Percentiles rank a stretch among this genome's conserved stretches.
Evolutionary conservation across 1,140 invertebrate species (phyloP).

Genomic region (Caerostris extrusa): DNA sequence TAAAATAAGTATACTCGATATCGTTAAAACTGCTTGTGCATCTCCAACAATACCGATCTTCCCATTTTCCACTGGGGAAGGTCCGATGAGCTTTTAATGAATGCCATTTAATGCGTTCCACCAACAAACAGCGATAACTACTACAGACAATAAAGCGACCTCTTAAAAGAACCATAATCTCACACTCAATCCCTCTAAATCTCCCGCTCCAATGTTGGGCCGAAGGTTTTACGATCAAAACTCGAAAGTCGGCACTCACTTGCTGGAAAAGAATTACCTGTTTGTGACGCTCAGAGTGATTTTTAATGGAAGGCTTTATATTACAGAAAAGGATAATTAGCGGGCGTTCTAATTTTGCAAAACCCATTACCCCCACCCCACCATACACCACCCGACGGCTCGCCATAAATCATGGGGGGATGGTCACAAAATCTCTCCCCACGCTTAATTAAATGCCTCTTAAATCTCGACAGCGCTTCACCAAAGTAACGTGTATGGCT

Average conservation of each 20-base stretch:
- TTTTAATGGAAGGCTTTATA: conserved; percentile 66
- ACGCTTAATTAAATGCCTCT: conserved; percentile 71
- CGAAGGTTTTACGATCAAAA: conserved; percentile 13
- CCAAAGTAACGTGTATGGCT: conserved; percentile 4
- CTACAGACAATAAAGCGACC: conserved; percentile 18
- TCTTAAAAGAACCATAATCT: conserved; percentile 50
- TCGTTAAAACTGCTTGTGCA: neutral
- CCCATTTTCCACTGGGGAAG: neutral
- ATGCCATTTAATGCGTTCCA: neutral
- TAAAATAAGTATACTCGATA: neutral
- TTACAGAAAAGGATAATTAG: conserved; percentile 49
- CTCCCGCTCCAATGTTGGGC: neutral
- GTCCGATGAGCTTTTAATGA: conserved; percentile 13
- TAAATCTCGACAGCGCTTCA: conserved; percentile 52
- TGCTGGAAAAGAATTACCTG: conserved; percentile 8
- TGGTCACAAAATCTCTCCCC: conserved; percentile 58
- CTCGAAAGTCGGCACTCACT: conserved; percentile 8
- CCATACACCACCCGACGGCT: too few relatives aligned
- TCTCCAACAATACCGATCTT: neutral
- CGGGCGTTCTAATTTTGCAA: conserved; percentile 59
- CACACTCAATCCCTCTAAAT: conserved; percentile 4
- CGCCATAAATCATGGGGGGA: conserved; percentile 38
- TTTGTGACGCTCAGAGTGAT: conserved; percentile 52
- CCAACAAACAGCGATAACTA: neutral
- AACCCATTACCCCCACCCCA: conserved; percentile 52